These are phyloP conservation scores for Drosophila sordidula DNA, from an alignment of 2,888 invertebrate genomes.

Conservation along the genomic window DNA sequence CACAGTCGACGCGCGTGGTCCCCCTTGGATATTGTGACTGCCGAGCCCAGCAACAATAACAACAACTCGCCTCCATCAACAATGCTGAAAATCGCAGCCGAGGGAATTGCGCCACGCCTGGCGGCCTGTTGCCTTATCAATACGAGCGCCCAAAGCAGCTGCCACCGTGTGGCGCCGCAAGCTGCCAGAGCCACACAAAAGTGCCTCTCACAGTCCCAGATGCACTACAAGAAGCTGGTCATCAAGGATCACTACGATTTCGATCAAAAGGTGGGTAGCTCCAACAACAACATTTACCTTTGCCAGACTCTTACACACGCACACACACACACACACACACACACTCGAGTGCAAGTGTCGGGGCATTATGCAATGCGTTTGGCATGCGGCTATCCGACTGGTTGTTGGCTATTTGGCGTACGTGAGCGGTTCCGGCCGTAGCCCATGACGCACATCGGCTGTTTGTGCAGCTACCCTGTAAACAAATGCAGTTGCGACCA, in stretches of 20 bases:
- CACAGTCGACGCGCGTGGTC: neutral
- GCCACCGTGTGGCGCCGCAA: conserved; percentile 67
- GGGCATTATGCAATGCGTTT: conserved; percentile 58
- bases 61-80: neutral
- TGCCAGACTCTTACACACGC: neutral
- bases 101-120: conserved; percentile 74
- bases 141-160: conserved; percentile 68
- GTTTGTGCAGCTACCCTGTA: conserved; percentile 33
- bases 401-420: conserved; percentile 52
- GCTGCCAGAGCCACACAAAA: conserved; percentile 72
- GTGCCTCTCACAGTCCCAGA: conserved; percentile 78
- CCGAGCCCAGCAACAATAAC: neutral
- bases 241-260: conserved; percentile 92
- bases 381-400: conserved; percentile 25
- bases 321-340: conserved; percentile 5
- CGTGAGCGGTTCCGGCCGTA: conserved; percentile 54
- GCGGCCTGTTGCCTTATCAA: conserved; percentile 64
- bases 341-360: conserved; percentile 16
- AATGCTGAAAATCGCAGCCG: conserved; percentile 81
- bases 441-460: conserved; percentile 50
- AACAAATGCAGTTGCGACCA: conserved; percentile 5
- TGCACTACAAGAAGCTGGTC: conserved; percentile 82
- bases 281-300: neutral
- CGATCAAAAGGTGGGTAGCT: conserved; percentile 88
- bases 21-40: neutral